Evolutionary conservation across 2,797 vertebrate genomes (phyloP), one percentile per base, ranked within the genome.

Genomic region (Neosilurus mollespiculum): DNA sequence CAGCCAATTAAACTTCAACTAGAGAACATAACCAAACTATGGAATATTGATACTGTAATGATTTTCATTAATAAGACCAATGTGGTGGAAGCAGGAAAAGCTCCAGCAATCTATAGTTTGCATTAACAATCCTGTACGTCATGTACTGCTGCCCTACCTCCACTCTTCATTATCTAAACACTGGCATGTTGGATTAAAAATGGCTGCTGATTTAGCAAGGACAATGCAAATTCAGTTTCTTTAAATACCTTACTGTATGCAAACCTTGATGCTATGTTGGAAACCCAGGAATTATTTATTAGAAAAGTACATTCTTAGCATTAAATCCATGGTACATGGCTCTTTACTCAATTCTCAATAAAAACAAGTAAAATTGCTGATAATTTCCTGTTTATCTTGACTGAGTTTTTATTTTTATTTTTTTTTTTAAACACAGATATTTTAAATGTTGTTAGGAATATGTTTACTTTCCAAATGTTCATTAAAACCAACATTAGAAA

Each of bases 101-200:
- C 62, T 75, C 61, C 83, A 81, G 78, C 70, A 49, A 62, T 62
- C 73, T 9, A 10, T 56, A 26, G 34, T 53, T 53, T 53, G 49
- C 14, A 12, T 69, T 18, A 59, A 49, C 43, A 43, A 20, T 65
- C 30, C 66, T 53, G 78, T 54, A 22, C 2, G 51, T 76, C 37
- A 24, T 1, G 4, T 49, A 70, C 56, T 54, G 43, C 66, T 72
- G 49, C 67, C 53, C 66, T 18, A 61, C 30, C 16, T 51, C 3
- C 20, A 72, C 65, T 62, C n/a, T 53, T 30, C 18, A 53, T 78
- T 54, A 62, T 62, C 64, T 70, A 26, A 69, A 61, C 16, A 76
- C 37, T 22, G 75, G 26, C 37, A 54, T 34, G 76, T 53, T 54
- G 65, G 56, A 4, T 79, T 8, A 69, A 78, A 77, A 51, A 62